Evolutionary conservation across 1,140 invertebrate genomes (phyloP), one percentile per base, ranked within the genome.

Genomic region (Drosophila nasuta): DNA sequence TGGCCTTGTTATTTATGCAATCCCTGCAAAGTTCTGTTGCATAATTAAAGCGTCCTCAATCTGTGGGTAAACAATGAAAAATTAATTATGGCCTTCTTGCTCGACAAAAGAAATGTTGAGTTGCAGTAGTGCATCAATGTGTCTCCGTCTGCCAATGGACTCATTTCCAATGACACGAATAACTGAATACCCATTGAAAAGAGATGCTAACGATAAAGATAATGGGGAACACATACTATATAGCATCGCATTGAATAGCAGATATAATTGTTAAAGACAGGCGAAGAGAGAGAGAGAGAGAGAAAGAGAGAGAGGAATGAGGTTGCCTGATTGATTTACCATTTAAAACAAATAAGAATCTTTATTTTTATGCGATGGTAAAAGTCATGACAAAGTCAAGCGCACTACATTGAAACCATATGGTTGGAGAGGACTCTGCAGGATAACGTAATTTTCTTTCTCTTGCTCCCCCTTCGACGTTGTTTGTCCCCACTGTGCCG

Each of bases 41-140:
- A 60, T 59, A 60, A 68, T 59, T 60, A 60, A 60, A 48, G 46
- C 13, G 57, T 54, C 58, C 58, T 54, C 49, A 62, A 67, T 81
- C 46, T 49, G 17, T 11, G 60, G 8, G 49, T 63, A 81, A 72
- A 81, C 78, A 81, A 76, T 67, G 72, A n/a, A 48, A 57, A 74
- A 82, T 68, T 78, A 78, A 82, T 82, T 82, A 78, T 52, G 33
- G 11, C 46, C 49, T 28, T 28, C 49, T 38, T 49, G 28, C 33
- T 48, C 35, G 54, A 64, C 30, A 78, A 64, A 51, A 45, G 30
- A 59, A 45, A 28, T 28, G 54, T 3, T 8, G 46, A 30, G 25
- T n/a, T 11, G 25, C 15, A 58, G 5, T 11, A 25, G 20, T 25
- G 20, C 35, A 57, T 59, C 8, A 46, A 46, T 43, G 20, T 25